Evolutionary conservation across 2,113 vertebrate species (phyloP).

Genomic region (Hippocampus comes): DNA sequence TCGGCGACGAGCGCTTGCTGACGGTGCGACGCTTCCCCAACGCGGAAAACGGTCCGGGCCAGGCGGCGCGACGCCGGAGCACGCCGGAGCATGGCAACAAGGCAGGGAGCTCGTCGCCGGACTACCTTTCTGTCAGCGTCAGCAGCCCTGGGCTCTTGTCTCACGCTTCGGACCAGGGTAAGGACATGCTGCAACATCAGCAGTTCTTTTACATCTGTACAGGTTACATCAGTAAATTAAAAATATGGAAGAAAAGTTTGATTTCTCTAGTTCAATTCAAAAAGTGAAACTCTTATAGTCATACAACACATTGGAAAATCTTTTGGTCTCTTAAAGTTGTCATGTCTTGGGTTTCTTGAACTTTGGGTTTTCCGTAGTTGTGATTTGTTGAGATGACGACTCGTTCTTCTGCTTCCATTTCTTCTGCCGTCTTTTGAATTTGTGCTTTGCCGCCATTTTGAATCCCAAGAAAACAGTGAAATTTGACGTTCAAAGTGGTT

Average conservation of each 20-base stretch:
- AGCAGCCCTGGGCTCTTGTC: slow-evolving; percentile 80
- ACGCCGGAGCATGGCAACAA: slow-evolving; percentile 81
- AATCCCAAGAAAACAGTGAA: not conserved
- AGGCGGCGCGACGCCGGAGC: slow-evolving; percentile 79
- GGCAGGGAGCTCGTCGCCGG: slow-evolving; percentile 63
- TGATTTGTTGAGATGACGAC: too few relatives aligned
- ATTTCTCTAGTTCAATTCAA: not conserved
- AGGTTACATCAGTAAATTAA: too few relatives aligned
- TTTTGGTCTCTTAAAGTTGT: too few relatives aligned
- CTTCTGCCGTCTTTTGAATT: not conserved
- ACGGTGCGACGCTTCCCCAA: slow-evolving; percentile 85
- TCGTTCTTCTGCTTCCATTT: too few relatives aligned
- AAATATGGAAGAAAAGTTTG: not conserved
- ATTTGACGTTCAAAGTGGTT: not conserved
- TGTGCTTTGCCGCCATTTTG: not conserved
- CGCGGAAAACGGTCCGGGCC: slow-evolving; percentile 73
- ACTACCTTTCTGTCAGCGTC: slow-evolving; percentile 80
- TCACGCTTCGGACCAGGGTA: slow-evolving; percentile 66
- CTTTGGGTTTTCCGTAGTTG: too few relatives aligned
- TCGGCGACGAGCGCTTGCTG: slow-evolving; percentile 80
- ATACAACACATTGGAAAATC: too few relatives aligned
- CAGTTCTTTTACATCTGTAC: too few relatives aligned
- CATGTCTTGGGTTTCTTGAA: too few relatives aligned
- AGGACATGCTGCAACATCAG: not conserved
- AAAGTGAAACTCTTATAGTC: not conserved